Evolutionary conservation across 2,113 vertebrate species (phyloP).

Genomic region (Oncorhynchus tshawytscha): DNA sequence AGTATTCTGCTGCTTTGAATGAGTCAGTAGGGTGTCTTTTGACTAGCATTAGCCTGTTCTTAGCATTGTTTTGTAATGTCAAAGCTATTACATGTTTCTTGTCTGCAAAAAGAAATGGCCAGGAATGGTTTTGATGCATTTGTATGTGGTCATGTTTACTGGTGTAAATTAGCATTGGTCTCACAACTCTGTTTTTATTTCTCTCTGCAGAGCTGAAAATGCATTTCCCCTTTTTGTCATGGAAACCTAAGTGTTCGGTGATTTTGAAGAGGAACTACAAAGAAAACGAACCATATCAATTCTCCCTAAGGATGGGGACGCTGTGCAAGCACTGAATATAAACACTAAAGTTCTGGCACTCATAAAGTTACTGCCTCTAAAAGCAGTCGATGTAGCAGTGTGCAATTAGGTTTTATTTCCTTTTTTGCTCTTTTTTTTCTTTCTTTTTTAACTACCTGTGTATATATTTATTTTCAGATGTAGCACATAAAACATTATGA

Average conservation of each 20-base stretch:
- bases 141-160: not conserved
- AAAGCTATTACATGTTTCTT: not conserved
- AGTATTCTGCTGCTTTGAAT: not conserved
- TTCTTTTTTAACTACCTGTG: constrained; percentile 87
- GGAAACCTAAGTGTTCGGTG: constrained; percentile 72
- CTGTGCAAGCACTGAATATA: constrained; percentile 90
- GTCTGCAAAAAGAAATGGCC: too few species aligned
- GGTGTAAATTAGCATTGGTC: not conserved
- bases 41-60: not conserved
- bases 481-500: constrained; percentile 89
- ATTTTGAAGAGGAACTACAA: constrained; percentile 77
- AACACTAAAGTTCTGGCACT: constrained; percentile 94
- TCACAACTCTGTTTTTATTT: constrained; percentile 31
- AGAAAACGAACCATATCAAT: constrained; percentile 82
- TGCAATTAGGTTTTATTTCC: constrained; percentile 93
- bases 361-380: constrained; percentile 89
- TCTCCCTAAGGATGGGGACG: constrained; percentile 77
- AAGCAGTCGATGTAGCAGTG: constrained; percentile 97
- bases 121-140: too few species aligned
- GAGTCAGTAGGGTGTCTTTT: not conserved
- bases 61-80: not conserved
- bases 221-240: constrained; percentile 67
- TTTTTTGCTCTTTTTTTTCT: constrained; percentile 82
- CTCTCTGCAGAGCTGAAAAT: constrained; percentile 74
- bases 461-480: constrained; percentile 88